These are phyloP conservation scores for Schizopygopsis malacanthus DNA, from an alignment of 2,797 vertebrate species.

Conservation along the genomic window DNA sequence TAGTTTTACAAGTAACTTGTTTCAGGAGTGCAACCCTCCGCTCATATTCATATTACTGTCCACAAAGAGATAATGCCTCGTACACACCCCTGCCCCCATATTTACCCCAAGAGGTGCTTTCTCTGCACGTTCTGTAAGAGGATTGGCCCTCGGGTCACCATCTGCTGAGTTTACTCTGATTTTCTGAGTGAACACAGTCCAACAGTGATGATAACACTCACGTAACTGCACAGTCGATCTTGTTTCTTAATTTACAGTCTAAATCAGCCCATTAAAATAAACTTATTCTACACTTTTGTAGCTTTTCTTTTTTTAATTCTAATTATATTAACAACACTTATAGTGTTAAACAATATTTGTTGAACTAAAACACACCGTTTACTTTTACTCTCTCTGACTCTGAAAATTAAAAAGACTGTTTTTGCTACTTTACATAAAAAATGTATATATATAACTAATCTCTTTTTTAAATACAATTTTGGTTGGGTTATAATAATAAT, in stretches of 20 bases:
- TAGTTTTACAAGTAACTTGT: not conserved
- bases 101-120: not conserved
- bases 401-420: not conserved
- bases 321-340: not conserved
- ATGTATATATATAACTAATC: not conserved
- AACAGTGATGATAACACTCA: not conserved
- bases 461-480: not conserved
- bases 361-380: not conserved
- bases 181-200: not conserved
- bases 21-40: not conserved
- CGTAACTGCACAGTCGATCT: not conserved
- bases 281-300: not conserved
- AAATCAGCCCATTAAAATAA: not conserved
- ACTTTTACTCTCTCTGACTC: not conserved
- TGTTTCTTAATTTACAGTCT: not conserved
- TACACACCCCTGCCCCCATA: constrained; percentile 37
- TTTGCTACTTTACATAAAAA: not conserved
- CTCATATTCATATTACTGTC: not conserved
- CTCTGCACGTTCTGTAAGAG: constrained; percentile 31
- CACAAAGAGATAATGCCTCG: constrained; percentile 12
- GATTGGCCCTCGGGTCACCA: constrained; percentile 44
- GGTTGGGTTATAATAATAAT: not conserved
- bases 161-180: constrained; percentile 35
- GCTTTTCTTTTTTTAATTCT: not conserved
- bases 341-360: not conserved